A percentile compares a stretch with the other conserved stretches of the same genome.
Evolutionary conservation across 2,797 vertebrate species (phyloP).

Genomic region (Iguana delicatissima): DNA sequence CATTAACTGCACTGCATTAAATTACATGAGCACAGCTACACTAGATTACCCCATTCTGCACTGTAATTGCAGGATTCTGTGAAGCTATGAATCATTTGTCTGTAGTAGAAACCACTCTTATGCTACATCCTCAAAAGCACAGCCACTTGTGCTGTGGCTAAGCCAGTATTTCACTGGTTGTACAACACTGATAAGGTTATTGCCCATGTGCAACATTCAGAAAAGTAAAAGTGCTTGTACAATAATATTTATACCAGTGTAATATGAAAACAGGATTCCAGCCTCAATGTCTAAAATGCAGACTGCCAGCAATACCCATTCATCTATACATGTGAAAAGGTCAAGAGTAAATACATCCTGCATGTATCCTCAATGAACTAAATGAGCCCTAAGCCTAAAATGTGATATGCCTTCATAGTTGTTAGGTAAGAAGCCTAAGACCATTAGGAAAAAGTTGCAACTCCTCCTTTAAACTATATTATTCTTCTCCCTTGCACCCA

Average conservation of each 20-base stretch:
- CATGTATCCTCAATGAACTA: neutral
- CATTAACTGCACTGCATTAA: too few relatives aligned
- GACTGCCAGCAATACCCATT: neutral
- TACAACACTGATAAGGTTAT: neutral
- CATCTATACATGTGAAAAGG: neutral
- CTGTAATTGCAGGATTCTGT: too few relatives aligned
- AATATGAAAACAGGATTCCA: neutral
- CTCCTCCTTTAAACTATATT: neutral
- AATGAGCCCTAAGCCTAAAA: neutral
- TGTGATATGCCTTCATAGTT: neutral
- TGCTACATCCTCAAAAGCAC: too few relatives aligned
- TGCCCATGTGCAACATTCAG: neutral
- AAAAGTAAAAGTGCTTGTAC: too few relatives aligned
- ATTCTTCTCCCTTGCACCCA: neutral
- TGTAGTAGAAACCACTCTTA: too few relatives aligned
- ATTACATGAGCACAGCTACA: too few relatives aligned
- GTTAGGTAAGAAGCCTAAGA: neutral
- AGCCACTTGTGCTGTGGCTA: too few relatives aligned
- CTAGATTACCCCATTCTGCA: too few relatives aligned
- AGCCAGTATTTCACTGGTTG: too few relatives aligned
- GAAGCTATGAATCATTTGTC: too few relatives aligned
- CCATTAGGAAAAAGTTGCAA: neutral
- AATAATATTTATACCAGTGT: neutral
- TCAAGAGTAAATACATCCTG: neutral
- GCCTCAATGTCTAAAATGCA: neutral